Conservation (phyloP, 2,797 vertebrate species). For the Acanthopagrus latus region DNA sequence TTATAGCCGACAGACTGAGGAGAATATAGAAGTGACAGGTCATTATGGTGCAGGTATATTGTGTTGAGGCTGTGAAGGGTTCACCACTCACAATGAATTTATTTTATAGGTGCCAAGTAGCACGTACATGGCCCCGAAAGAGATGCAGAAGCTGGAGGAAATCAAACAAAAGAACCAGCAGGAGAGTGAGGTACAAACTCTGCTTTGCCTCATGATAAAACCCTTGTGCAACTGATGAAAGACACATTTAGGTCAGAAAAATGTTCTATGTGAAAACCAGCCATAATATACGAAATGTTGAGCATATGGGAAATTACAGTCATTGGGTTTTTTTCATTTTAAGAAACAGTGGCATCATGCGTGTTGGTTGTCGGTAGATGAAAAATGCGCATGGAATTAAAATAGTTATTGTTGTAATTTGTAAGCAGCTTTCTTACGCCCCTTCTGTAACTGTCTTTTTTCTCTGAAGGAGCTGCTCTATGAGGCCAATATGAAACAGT, state of each 20-base stretch:
- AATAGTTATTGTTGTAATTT: too few species aligned
- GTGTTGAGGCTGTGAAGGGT: constrained; percentile 34
- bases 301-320: too few species aligned
- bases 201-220: background rate
- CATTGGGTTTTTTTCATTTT: too few species aligned
- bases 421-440: background rate
- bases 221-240: too few species aligned
- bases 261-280: too few species aligned
- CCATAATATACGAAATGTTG: too few species aligned
- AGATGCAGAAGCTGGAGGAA: constrained; percentile 82
- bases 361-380: too few species aligned
- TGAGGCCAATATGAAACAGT: constrained; percentile 85
- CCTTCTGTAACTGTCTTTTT: constrained; percentile 14
- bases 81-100: background rate
- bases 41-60: constrained; percentile 8
- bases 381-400: too few species aligned
- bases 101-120: constrained; percentile 87
- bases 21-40: background rate
- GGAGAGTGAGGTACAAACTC: constrained; percentile 85
- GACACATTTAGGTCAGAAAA: too few species aligned
- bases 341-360: too few species aligned
- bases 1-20: background rate
- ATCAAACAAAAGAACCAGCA: constrained; percentile 85
- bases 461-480: constrained; percentile 86
- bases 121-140: constrained; percentile 87